A percentile compares a stretch with the other conserved stretches of the same genome.
Conservation (phyloP, 92 coral and sea anemone species). For the Meandrina meandrites region DNA sequence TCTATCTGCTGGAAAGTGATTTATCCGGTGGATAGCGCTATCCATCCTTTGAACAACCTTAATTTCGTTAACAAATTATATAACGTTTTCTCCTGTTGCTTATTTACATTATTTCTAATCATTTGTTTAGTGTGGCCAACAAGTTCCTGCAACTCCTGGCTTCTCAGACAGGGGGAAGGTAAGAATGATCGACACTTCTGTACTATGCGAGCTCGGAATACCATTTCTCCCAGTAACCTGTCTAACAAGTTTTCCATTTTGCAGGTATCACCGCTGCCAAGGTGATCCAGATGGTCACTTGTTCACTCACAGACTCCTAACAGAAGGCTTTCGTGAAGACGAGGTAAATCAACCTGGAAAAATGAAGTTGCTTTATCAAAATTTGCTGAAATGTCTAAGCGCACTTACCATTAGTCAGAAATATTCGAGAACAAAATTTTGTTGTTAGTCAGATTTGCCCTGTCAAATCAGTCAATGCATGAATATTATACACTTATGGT, state of each 20-base stretch:
- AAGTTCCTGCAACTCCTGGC: constrained; percentile 93
- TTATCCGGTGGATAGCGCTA: no score
- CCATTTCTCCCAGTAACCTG: background rate
- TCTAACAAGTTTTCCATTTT: background rate
- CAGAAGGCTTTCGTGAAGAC: constrained; percentile 91
- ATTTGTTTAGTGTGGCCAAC: constrained; percentile 78
- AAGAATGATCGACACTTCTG: background rate
- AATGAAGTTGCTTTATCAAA: background rate
- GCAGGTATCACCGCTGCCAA: constrained; percentile 96
- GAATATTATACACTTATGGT: no score
- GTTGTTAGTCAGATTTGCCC: no score
- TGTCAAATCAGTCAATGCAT: no score
- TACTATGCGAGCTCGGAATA: background rate
- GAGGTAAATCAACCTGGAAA: constrained; percentile 62
- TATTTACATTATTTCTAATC: background rate
- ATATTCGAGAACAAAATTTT: no score
- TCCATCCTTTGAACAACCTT: no score
- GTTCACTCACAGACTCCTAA: constrained; percentile 92
- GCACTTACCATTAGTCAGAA: background rate
- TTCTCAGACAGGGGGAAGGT: constrained; percentile 97
- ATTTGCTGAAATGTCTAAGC: background rate
- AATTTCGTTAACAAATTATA: no score
- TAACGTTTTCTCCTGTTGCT: no score
- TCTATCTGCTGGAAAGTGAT: no score
- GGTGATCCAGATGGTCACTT: constrained; percentile 92